Base-by-base conservation (phyloP, 1,140 invertebrate species). In the Bombus affinis region DNA sequence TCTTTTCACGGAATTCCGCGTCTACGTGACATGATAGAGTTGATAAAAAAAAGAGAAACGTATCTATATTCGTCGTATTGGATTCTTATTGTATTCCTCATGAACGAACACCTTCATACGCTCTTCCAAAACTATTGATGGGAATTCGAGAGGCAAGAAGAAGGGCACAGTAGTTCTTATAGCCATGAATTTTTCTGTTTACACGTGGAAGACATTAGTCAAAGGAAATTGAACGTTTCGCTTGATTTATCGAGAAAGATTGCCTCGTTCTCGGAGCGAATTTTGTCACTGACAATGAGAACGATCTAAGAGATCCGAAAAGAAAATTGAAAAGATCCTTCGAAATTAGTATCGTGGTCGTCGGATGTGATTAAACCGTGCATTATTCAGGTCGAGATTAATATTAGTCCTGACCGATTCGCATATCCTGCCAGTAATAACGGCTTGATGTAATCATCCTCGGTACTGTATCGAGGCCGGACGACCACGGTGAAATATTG, bases 401-500 rank as follows among this genome's bases (percentile, higher is more conserved):
- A 81, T 85, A 85, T 80, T 73, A 85, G 39, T 80, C 65, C 39
- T 65, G 42, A 57, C 37, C 84, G 84, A 75, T 81, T 65, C 78
- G 72, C 79, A 59, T 81, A 80, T 86, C 71, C 84, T 75, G 79
- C 47, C 57, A 32, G 84, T 76, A 86, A 86, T 86, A 86, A 76
- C 72, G 70, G 75, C 47, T 53, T n/a, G 84, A 81, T 86, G 59
- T 57, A 86, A 86, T 86, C 84, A 72, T 86, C 72, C 84, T 76
- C 66, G n/a, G 57, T n/a, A n/a, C 32, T 66, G 70, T 62, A 85
- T 85, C 83, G 83, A 81, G 72, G 37, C 79, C 84, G 53, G n/a
- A 57, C 71, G 57, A 62, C 42, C 70, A 12, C 78, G 70, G 39
- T 86, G 84, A 86, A 86, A 86, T 86, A 86, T 86, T 86, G 84